Conservation (phyloP, 2,888 invertebrate genomes). For the Orthosia cruda region DNA sequence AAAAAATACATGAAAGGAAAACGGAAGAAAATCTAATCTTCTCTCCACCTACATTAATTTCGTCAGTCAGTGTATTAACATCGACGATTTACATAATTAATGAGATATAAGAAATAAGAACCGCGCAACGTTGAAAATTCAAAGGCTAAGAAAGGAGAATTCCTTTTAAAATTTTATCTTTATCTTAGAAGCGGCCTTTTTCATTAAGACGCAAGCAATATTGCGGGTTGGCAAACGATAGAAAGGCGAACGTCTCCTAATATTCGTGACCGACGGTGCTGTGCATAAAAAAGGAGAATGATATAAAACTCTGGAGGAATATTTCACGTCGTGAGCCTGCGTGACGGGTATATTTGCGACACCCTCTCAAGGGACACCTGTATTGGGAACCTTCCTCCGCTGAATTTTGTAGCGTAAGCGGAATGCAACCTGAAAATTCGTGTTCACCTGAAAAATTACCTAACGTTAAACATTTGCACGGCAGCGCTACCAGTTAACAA, state of each 20-base stretch:
- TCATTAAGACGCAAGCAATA: constrained; percentile 66
- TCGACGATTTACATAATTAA: constrained; percentile 62
- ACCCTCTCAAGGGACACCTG: constrained; percentile 68
- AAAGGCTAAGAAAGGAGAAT: constrained; percentile 43
- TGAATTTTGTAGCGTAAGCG: constrained; percentile 51
- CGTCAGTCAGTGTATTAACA: constrained; percentile 55
- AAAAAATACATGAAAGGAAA: constrained; percentile 19
- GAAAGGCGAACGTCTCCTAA: constrained; percentile 51
- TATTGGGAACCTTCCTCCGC: constrained; percentile 53
- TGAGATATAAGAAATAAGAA: constrained; percentile 55
- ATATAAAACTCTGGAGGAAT: constrained; percentile 71
- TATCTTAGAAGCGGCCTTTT: constrained; percentile 62
- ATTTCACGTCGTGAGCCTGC: constrained; percentile 69
- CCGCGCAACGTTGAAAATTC: constrained; percentile 42
- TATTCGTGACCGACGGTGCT: constrained; percentile 53
- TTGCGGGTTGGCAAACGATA: constrained; percentile 60
- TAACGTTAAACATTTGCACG: constrained; percentile 44
- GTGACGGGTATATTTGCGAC: constrained; percentile 75
- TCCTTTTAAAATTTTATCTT: constrained; percentile 59
- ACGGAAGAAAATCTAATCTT: constrained; percentile 20
- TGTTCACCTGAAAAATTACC: constrained; percentile 46
- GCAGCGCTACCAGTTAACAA: constrained; percentile 28
- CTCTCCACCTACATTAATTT: constrained; percentile 49
- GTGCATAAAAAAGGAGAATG: constrained; percentile 67
- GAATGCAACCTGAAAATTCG: constrained; percentile 44